phyloP scores from a whole-genome alignment of 2,888 invertebrate genomes.

The Lepas anatifera region DNA sequence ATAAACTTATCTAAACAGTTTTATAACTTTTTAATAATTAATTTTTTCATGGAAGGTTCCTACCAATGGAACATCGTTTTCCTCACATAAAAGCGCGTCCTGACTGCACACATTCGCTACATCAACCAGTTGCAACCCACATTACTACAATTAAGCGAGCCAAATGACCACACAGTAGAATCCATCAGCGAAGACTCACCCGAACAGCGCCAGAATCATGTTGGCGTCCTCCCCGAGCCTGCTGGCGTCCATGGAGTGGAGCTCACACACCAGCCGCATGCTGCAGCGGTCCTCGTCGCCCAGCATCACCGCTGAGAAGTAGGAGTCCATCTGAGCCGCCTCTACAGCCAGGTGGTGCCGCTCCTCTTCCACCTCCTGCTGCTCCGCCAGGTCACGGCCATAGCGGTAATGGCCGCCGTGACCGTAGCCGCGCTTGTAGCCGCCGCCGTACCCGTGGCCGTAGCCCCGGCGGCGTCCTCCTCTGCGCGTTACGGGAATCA shows the following conservation, averaged over 20 bases:
- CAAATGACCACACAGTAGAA: too few species aligned
- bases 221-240: neutral
- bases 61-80: too few species aligned
- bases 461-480: neutral
- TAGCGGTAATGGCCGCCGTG: neutral
- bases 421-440: neutral
- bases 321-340: neutral
- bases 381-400: neutral
- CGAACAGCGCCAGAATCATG: constrained; percentile 1
- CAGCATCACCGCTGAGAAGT: neutral
- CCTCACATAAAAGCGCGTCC: too few species aligned
- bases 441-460: neutral
- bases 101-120: too few species aligned
- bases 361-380: neutral
- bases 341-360: neutral
- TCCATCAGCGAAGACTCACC: too few species aligned
- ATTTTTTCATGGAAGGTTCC: too few species aligned
- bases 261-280: neutral
- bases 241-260: neutral
- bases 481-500: too few species aligned
- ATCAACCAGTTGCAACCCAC: too few species aligned
- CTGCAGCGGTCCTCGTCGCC: neutral
- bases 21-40: too few species aligned
- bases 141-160: too few species aligned
- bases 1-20: too few species aligned